Evolutionary conservation across 2,113 vertebrate genomes (phyloP).

Genomic region (Alectura lathami): DNA sequence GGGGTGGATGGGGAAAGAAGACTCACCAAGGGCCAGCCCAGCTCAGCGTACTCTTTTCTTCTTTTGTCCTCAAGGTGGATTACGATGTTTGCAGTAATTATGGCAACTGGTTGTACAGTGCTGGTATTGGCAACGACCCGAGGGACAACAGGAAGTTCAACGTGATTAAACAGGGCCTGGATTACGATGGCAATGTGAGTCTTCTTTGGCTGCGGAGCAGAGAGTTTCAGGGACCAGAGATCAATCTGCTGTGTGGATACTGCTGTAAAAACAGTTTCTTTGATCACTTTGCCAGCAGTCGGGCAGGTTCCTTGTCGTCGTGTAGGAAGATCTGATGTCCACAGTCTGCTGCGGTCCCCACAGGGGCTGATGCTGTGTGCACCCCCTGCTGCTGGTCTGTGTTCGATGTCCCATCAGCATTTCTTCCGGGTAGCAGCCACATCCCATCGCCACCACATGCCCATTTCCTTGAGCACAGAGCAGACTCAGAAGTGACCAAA

Average conservation of each 20-base stretch:
- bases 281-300: background rate
- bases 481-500: background rate
- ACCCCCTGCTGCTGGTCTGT: background rate
- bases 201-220: background rate
- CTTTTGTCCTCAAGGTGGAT: conserved; percentile 75
- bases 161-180: conserved; percentile 84
- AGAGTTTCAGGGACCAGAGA: background rate
- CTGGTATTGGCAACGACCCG: conserved; percentile 84
- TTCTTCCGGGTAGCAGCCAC: background rate
- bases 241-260: background rate
- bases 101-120: conserved; percentile 85
- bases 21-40: background rate
- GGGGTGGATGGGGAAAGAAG: background rate
- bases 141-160: conserved; percentile 85
- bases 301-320: background rate
- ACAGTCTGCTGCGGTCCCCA: background rate
- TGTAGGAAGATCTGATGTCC: background rate
- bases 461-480: background rate
- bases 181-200: conserved; percentile 80
- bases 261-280: background rate
- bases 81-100: conserved; percentile 85
- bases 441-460: background rate
- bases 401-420: background rate
- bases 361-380: background rate
- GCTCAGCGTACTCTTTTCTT: background rate